A percentile compares a stretch with the other conserved stretches of the same genome.
These are phyloP conservation scores for Pentalonia nigronervosa DNA, from an alignment of 1,140 invertebrate genomes.

Conservation along the genomic window DNA sequence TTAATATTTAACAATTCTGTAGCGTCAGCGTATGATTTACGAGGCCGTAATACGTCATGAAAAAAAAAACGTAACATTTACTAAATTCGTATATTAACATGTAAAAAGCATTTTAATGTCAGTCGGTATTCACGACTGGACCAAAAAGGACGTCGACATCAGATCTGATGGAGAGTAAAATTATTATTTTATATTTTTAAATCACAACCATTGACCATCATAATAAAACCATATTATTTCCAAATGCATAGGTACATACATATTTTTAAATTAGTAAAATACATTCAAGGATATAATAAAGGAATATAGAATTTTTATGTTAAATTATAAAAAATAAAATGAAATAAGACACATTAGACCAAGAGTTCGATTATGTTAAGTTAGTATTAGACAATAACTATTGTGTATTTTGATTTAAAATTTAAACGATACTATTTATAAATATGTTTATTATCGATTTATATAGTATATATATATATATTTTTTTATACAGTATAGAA, in stretches of 20 bases:
- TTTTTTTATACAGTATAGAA: not conserved
- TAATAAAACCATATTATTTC: not conserved
- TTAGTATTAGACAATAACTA: not conserved
- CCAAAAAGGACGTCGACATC: not conserved
- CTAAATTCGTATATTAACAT: not conserved
- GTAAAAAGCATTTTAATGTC: not conserved
- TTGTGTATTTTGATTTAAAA: too few relatives aligned
- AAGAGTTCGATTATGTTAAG: not conserved
- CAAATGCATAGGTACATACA: not conserved
- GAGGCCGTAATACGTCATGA: not conserved
- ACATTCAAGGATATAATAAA: not conserved
- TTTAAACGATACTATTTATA: not conserved
- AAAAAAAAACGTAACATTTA: not conserved
- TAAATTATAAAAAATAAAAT: not conserved
- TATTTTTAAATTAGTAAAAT: not conserved
- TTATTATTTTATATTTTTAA: not conserved
- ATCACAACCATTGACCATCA: not conserved
- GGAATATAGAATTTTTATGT: not conserved
- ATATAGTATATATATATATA: not conserved
- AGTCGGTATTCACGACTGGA: not conserved
- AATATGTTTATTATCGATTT: not conserved
- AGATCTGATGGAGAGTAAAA: not conserved
- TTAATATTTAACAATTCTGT: constrained; percentile 4
- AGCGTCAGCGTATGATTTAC: not conserved
- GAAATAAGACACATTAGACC: not conserved